phyloP scores from a whole-genome alignment of 2,113 vertebrate genomes.

The cattle (Bos taurus) region DNA sequence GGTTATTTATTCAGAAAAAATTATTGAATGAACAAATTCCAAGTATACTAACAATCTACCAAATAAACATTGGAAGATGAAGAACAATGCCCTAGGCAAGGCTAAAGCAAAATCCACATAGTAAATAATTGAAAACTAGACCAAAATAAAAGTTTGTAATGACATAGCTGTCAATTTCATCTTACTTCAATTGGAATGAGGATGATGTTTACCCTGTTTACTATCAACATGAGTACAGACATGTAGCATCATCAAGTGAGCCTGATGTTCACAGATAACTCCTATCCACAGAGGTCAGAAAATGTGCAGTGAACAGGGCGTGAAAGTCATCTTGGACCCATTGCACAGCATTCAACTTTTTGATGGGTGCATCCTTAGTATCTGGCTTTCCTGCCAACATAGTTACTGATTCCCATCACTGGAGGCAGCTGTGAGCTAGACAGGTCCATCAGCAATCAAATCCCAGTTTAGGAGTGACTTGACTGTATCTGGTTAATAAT shows the following conservation, averaged over 20 bases:
- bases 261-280: constrained; percentile 88
- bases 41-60: not conserved
- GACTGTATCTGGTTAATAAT: constrained; percentile 59
- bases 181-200: not conserved
- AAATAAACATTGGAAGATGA: not conserved
- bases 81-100: not conserved
- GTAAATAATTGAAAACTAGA: not conserved
- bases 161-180: not conserved
- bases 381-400: constrained; percentile 81
- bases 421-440: not conserved
- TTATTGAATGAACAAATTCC: not conserved
- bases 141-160: not conserved
- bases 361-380: constrained; percentile 97
- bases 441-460: constrained; percentile 54
- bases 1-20: not conserved
- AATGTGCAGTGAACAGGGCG: constrained; percentile 83
- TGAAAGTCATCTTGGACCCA: constrained; percentile 92
- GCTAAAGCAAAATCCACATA: not conserved
- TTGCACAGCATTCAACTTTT: constrained; percentile 91
- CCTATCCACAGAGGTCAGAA: constrained; percentile 85
- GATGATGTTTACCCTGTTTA: constrained; percentile 33
- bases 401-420: not conserved
- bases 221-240: constrained; percentile 88
- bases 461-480: constrained; percentile 50
- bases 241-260: constrained; percentile 85